phyloP scores from a whole-genome alignment of 2,113 vertebrate genomes.

The Chloroceryle aenea region DNA sequence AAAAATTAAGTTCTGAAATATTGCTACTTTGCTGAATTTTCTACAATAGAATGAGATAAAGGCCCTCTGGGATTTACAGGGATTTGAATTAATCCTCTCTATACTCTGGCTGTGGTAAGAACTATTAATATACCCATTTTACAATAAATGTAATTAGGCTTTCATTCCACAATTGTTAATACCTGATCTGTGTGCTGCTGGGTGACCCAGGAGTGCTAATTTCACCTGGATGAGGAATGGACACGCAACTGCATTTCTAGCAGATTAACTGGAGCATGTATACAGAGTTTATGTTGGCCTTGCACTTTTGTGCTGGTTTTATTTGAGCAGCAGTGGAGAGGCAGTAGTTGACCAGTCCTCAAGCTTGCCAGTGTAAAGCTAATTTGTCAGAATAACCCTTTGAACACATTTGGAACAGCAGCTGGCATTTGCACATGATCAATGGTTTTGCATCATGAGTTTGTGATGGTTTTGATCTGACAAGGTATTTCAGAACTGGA shows the following conservation, averaged over 20 bases:
- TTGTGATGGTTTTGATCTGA: neutral
- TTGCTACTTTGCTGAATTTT: constrained; percentile 5
- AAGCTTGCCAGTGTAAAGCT: neutral
- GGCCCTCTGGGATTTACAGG: neutral
- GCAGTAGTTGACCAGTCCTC: neutral
- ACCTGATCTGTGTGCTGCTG: neutral
- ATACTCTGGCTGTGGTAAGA: neutral
- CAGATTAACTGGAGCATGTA: neutral
- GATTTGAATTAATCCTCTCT: constrained; percentile 51
- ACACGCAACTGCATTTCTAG: neutral
- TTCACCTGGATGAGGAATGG: neutral
- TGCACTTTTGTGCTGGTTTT: neutral
- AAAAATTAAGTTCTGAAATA: neutral
- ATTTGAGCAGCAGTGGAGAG: neutral
- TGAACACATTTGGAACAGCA: neutral
- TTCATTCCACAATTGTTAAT: neutral
- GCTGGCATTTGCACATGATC: neutral
- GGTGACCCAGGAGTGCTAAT: neutral
- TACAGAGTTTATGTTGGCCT: neutral
- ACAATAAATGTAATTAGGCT: constrained; percentile 47
- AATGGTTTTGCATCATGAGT: neutral
- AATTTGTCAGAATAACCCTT: neutral
- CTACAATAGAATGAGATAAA: neutral
- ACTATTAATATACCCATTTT: constrained; percentile 43
- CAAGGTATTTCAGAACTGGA: neutral